Conservation (phyloP, 2,797 vertebrate genomes). For the Crypturellus tataupa region DNA sequence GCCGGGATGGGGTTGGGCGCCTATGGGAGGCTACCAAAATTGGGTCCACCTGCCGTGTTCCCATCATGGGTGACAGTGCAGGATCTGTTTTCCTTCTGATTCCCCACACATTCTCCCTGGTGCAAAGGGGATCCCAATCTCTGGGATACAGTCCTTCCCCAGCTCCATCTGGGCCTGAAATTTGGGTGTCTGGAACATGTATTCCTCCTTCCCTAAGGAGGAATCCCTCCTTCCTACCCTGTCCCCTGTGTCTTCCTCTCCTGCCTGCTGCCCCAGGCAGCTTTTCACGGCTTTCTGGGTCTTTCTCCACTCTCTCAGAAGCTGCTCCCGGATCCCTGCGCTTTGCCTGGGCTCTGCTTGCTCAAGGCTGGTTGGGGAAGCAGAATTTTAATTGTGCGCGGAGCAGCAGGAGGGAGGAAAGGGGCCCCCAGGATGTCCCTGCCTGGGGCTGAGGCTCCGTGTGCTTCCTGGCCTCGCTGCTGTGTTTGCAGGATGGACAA, state of each 20-base stretch:
- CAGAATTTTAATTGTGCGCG: not conserved
- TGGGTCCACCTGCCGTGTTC: no score
- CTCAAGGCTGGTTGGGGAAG: not conserved
- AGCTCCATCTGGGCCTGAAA: not conserved
- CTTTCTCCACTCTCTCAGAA: not conserved
- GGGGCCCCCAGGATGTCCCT: no score
- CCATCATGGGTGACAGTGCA: no score
- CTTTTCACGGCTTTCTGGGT: not conserved
- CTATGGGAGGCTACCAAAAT: not conserved
- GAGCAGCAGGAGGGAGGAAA: no score
- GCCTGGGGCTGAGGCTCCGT: not conserved
- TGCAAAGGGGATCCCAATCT: not conserved
- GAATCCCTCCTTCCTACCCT: no score
- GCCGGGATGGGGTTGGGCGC: no score
- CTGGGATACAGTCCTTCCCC: no score
- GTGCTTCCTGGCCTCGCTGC: slow-evolving; percentile 54
- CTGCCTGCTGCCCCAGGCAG: not conserved
- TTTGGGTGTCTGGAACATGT: not conserved
- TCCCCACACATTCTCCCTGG: no score
- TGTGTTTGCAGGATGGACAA: slow-evolving; percentile 90
- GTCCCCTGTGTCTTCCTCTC: no score
- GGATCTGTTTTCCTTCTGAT: no score
- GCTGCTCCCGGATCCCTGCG: not conserved
- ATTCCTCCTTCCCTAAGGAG: not conserved
- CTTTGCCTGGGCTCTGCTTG: no score